Conservation (phyloP, 2,797 vertebrate genomes). For the Sternotherus odoratus region DNA sequence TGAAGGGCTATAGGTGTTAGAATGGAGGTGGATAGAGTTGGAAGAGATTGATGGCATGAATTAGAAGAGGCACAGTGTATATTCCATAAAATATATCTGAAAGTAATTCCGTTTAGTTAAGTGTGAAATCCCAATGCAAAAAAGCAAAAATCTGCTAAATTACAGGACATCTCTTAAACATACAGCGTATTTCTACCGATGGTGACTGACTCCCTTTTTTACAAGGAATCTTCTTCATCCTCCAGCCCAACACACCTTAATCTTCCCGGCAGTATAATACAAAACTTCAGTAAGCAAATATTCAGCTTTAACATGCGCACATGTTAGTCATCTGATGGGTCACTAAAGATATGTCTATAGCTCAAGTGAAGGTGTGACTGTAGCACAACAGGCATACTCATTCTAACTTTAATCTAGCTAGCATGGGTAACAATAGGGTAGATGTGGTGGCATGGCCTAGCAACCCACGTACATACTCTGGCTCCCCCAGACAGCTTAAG, state of each 20-base stretch:
- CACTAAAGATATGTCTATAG: not conserved
- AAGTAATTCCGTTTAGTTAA: not conserved
- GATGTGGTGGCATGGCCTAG: not conserved
- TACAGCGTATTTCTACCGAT: not conserved
- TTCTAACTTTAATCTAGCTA: not conserved
- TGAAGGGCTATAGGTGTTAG: too few species aligned
- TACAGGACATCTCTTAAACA: not conserved
- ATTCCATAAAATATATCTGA: not conserved
- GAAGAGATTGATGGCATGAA: not conserved
- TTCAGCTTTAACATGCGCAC: not conserved
- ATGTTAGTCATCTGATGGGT: not conserved
- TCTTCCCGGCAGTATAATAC: rapidly evolving
- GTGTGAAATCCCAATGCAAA: not conserved
- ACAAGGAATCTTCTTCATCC: not conserved
- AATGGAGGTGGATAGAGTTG: not conserved
- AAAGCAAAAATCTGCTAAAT: not conserved
- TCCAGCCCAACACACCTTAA: not conserved
- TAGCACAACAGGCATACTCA: not conserved
- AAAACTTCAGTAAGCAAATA: not conserved
- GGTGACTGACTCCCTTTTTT: not conserved
- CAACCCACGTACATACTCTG: not conserved
- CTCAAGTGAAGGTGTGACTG: not conserved
- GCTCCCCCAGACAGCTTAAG: not conserved
- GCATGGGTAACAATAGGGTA: not conserved
- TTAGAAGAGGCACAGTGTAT: not conserved